A percentile compares a stretch with the other conserved stretches of the same genome.
Conservation (phyloP, 1,140 invertebrate genomes). For the Polyergus mexicanus region DNA sequence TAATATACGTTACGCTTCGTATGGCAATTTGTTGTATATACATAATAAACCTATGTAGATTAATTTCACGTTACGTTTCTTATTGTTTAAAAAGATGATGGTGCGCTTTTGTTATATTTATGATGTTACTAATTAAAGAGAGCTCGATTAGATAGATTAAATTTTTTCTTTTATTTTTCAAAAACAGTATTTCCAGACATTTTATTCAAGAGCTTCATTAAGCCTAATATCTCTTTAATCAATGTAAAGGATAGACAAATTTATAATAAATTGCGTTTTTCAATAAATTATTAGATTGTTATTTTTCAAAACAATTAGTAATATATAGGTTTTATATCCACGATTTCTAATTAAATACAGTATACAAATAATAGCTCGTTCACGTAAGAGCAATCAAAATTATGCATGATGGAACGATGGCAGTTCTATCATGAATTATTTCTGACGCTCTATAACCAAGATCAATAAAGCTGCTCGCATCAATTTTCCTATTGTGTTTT, state of each 20-base stretch:
- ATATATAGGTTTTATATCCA: background rate
- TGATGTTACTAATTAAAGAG: background rate
- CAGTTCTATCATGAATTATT: background rate
- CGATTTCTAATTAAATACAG: background rate
- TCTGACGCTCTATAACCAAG: background rate
- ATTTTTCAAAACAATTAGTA: background rate
- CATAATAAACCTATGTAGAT: background rate
- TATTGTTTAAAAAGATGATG: background rate
- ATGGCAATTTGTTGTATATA: background rate
- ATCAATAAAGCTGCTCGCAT: constrained; percentile 21
- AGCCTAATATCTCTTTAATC: background rate
- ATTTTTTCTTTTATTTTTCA: background rate
- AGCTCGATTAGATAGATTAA: background rate
- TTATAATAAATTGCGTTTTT: background rate
- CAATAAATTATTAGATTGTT: background rate
- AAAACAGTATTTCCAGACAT: background rate
- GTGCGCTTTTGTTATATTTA: constrained; percentile 1
- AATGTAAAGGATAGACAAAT: background rate
- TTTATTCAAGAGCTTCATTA: background rate
- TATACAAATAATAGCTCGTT: background rate
- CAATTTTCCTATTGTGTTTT: constrained; percentile 45
- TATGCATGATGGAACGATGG: background rate
- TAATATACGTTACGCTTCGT: background rate
- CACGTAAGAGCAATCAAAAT: constrained; percentile 1
- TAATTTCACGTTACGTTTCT: background rate